Base-by-base conservation (phyloP, 2,888 invertebrate species). In the Neocrepidodera transversa region DNA sequence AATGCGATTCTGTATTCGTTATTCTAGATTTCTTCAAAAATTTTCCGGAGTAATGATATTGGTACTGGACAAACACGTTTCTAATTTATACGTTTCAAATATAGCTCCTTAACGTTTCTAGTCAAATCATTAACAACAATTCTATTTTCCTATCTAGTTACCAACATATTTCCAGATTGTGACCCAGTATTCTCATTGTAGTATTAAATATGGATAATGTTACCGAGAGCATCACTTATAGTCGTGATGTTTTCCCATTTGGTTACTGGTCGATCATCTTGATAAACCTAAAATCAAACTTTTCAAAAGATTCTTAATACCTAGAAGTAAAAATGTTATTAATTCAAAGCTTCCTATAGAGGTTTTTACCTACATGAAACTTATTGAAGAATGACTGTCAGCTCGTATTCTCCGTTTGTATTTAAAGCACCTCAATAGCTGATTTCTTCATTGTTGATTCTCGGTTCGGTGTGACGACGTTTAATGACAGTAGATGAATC, bases 161-260 rank as follows among this genome's bases (percentile, higher is more conserved):
- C 57, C 6, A 59, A 48, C 23, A 17, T 32, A 20, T 17, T 54
- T 5, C 32, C 38, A n/a, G 36, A 17, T 23, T 56, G 36, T 1
- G 28, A 36, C 1, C 36, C 50, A 5, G 45, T 62, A 26, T 61
- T 50, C 11, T 55, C 64, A 47, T 67, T 61, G 17, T 57, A 61
- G 16, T 65, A 65, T 28, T 43, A 66, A 13, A 69, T 70, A 28
- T 63, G 68, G 7, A 73, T 14, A 26, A 73, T 63, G 42, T 70
- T 71, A 10, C 73, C 73, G 4, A 58, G 58, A 7, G 70, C 63
- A 47, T 73, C 73, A 40, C 63, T 64, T n/a, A 72, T 62, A 2
- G 67, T 72, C 1, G 72, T 72, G 6, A 67, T 65, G 38, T 73
- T 73, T 5, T 65, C 63, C 66, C 68, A 72, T 23, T 56, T 67